Base-by-base conservation (phyloP, 2,797 vertebrate genomes). In the Ambastaia sidthimunki region DNA sequence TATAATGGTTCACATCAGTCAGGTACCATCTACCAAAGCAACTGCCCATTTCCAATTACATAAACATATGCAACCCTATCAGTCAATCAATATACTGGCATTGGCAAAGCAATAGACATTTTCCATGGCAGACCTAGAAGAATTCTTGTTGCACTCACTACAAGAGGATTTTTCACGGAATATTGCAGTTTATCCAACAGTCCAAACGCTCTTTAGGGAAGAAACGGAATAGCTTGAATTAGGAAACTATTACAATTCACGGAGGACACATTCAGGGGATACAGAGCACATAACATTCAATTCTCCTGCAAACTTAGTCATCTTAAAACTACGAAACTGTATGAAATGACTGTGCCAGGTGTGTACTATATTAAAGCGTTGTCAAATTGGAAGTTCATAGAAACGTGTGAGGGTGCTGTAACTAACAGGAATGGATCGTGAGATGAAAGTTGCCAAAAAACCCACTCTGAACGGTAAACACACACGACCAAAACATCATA, bases 221-320 rank as follows among this genome's bases (percentile, higher is more conserved):
- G 34, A 80, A 80, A 73, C 47, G 34, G 55, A 28, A 12, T 23
- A 0, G 23, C 65, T 63, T 63, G 62, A 71, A 63, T 65, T 63
- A 50, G 55, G 28, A 59, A 47, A 28, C 41, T 28, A 47, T 79
- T 79, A 65, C 68, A 79, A 73, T 67, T 74, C 12, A 47, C 60
- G 62, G 75, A 81, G 71, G 60, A 68, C 44, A 78, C 47, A 66
- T 66, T 80, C 69, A 68, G 52, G 19, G n/a, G 34, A 71, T 19
- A 65, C 31, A 12, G 50, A 76, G 50, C 72, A 18, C 60, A 44
- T 44, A 63, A 80, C 70, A 66, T 73, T 80, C 34, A 57, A 73
- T 67, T 80, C 21, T 57, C 25, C n/a, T 47, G 50, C 63, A 2
- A 71, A 54, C 34, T 5, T 63, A 1, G n/a, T 54, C 48, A 63